Conservation (phyloP, 1,140 invertebrate genomes). For the Drosophila novamexicana region DNA sequence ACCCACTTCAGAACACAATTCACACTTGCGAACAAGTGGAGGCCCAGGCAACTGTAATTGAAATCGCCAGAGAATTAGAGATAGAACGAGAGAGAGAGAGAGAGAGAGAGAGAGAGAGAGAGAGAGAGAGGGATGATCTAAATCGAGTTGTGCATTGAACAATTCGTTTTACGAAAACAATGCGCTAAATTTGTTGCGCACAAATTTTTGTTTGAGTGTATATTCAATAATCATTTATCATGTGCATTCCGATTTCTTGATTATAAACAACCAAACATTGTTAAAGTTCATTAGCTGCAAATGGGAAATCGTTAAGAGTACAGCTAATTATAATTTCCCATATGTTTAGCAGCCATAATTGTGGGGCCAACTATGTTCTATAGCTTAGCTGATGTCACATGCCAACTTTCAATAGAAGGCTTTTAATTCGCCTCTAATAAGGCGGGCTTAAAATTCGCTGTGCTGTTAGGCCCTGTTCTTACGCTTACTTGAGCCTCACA, state of each 20-base stretch:
- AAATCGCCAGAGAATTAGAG: constrained; percentile 39
- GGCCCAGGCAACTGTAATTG: constrained; percentile 72
- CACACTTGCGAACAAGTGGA: constrained; percentile 71
- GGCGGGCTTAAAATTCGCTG: neutral
- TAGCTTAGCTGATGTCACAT: neutral
- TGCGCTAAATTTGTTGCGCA: constrained; percentile 74
- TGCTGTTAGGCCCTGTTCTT: neutral
- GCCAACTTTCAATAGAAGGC: neutral
- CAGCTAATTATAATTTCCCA: constrained; percentile 1
- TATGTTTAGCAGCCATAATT: constrained; percentile 3
- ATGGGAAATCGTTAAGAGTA: constrained; percentile 1
- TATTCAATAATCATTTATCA: constrained; percentile 79
- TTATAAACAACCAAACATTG: constrained; percentile 61
- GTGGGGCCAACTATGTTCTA: neutral
- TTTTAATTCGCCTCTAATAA: constrained; percentile 3
- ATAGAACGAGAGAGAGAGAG: neutral
- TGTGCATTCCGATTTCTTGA: constrained; percentile 56
- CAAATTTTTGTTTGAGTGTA: constrained; percentile 61
- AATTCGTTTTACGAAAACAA: constrained; percentile 67
- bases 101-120: neutral
- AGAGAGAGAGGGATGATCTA: constrained; percentile 11
- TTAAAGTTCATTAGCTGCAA: constrained; percentile 48
- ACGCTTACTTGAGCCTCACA: constrained; percentile 4
- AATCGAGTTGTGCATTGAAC: constrained; percentile 67
- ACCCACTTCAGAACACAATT: constrained; percentile 60